Percentiles rank a stretch among this genome's conserved stretches.
phyloP scores from a whole-genome alignment of 2,888 invertebrate genomes.

The Drosophila cyrtoloma region DNA sequence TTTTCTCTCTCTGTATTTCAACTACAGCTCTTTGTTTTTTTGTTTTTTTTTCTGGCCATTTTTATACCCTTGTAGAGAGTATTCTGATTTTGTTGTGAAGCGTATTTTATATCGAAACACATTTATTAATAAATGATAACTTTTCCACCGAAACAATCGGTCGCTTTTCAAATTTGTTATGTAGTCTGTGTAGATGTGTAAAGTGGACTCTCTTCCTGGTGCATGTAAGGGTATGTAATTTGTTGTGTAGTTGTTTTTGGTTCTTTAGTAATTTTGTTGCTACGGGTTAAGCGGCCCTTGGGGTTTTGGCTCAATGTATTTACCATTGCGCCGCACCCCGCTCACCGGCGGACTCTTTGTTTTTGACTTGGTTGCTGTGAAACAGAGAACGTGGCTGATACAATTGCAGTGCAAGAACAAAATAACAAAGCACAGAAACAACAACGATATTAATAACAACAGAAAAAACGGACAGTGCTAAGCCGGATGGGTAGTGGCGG shows the following conservation, averaged over 20 bases:
- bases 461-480: slow-evolving; percentile 27
- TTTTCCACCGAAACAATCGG: background rate
- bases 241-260: background rate
- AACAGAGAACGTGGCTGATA: slow-evolving; percentile 68
- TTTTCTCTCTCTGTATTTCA: background rate
- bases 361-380: slow-evolving; percentile 55
- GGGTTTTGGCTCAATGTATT: slow-evolving; percentile 73
- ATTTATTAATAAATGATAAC: background rate
- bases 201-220: background rate
- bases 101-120: background rate
- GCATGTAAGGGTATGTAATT: background rate
- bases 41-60: slow-evolving; percentile 4
- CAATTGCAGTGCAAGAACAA: slow-evolving; percentile 58
- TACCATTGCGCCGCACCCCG: slow-evolving; percentile 52
- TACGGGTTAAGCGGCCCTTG: slow-evolving; percentile 61
- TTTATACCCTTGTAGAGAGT: background rate
- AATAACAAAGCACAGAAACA: slow-evolving; percentile 52
- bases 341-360: slow-evolving; percentile 40
- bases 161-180: background rate
- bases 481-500: background rate
- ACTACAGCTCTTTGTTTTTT: background rate
- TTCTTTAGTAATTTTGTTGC: slow-evolving; percentile 56
- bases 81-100: no score
- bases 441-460: slow-evolving; percentile 46
- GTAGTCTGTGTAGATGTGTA: background rate